A percentile compares a stretch with the other conserved stretches of the same genome.
These are phyloP conservation scores for Bombus pascuorum DNA, from an alignment of 1,140 invertebrate genomes.

Conservation along the genomic window DNA sequence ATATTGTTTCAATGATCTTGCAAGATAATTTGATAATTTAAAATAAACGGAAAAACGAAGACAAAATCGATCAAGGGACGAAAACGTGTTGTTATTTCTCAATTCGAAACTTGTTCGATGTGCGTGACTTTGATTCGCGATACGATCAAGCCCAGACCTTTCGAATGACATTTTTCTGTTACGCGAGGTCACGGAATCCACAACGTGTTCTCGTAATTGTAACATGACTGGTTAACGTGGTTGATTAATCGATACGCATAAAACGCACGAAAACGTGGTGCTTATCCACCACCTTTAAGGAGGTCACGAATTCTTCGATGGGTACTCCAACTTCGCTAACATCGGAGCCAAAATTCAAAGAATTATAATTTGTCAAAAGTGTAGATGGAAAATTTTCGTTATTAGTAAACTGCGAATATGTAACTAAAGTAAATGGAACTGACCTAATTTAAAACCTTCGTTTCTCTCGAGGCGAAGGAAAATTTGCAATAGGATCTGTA, in stretches of 20 bases:
- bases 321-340: too few relatives aligned
- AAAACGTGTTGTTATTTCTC: background rate
- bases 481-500: too few relatives aligned
- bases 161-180: conserved; percentile 21
- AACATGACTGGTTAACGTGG: conserved; percentile 26
- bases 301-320: background rate
- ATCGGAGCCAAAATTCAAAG: too few relatives aligned
- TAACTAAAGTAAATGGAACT: background rate
- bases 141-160: conserved; percentile 21
- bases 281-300: background rate
- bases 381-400: background rate
- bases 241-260: conserved; percentile 29
- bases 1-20: too few relatives aligned
- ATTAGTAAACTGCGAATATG: too few relatives aligned
- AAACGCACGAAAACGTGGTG: background rate
- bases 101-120: background rate
- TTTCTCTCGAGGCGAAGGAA: background rate
- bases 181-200: conserved; percentile 16
- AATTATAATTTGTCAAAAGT: background rate
- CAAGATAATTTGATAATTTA: too few relatives aligned
- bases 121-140: conserved; percentile 32
- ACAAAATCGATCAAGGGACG: background rate
- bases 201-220: conserved; percentile 32
- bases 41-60: background rate
- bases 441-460: background rate